These are phyloP conservation scores for Cheiracanthium punctorium DNA, from an alignment of 2,888 invertebrate genomes.

Conservation along the genomic window DNA sequence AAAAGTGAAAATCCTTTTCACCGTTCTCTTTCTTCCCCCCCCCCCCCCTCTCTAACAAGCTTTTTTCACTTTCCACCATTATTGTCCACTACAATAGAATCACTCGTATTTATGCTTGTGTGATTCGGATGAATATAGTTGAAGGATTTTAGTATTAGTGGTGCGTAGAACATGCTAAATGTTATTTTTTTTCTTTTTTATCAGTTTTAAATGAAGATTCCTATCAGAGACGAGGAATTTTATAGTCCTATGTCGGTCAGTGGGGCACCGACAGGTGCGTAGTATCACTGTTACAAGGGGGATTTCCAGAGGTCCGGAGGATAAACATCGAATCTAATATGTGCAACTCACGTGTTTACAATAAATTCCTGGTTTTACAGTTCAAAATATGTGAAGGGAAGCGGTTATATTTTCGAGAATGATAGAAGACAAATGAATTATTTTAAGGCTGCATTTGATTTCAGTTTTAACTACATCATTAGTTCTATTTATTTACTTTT, in stretches of 20 bases:
- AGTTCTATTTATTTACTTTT: too few species aligned
- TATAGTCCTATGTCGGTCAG: neutral
- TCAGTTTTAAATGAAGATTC: neutral
- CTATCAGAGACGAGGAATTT: neutral
- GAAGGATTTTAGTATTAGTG: constrained; percentile 48
- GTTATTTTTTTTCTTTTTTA: neutral
- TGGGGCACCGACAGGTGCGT: neutral
- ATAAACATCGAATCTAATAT: neutral
- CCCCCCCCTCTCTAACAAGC: constrained; percentile 18
- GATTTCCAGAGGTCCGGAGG: neutral
- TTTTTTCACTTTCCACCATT: constrained; percentile 27
- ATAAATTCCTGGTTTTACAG: too few species aligned
- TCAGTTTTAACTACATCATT: too few species aligned
- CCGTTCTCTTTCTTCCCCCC: constrained; percentile 14
- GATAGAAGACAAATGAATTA: too few species aligned
- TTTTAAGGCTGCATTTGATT: too few species aligned
- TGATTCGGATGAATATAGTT: constrained; percentile 5
- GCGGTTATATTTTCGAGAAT: too few species aligned
- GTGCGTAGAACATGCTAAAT: constrained; percentile 29
- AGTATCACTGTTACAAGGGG: constrained; percentile 1
- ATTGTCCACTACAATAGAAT: constrained; percentile 17
- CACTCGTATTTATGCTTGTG: constrained; percentile 10
- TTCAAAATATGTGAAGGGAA: too few species aligned
- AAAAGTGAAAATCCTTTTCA: constrained; percentile 50
- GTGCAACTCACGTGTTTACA: neutral